Evolutionary conservation across 2,888 invertebrate species (phyloP), one percentile per base, ranked within the genome.

Genomic region (Aphidoletes aphidimyza): DNA sequence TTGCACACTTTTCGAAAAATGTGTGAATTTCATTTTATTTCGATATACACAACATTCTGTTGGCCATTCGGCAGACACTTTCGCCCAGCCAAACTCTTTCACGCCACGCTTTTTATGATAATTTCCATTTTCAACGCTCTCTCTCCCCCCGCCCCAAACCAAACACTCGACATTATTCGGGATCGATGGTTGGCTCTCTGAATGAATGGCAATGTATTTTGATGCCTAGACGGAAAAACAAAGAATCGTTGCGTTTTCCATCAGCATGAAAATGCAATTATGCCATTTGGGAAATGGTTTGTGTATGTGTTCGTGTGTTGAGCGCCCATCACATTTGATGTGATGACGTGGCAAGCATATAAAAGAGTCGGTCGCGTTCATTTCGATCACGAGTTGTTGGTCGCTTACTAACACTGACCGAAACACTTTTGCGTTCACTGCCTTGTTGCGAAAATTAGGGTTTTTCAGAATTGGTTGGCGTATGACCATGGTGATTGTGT

Each of bases 211-310:
- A 14, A 9, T 42, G 8, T 14, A 30, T 30, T 26, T 14, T 0
- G 14, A 11, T 30, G 26, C 69, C 69, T 69, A 69, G 22, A 54
- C n/a, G n/a, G n/a, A 54, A 54, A 54, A 26, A 11, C 30, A 69
- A 69, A 69, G 69, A 69, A 69, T 69, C 30, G 69, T 0, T 47
- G 47, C 26, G 3, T 11, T 42, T 30, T 69, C 34, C 69, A 69
- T 69, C 69, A 69, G 69, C 69, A 69, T 69, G 69, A 69, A 69
- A 69, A 69, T 69, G 69, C 69, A 69, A 69, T 69, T 69, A 69
- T 69, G 9, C 69, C 69, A 69, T 69, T 69, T 69, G 30, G 34
- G 30, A 69, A 69, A n/a, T 42, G 42, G 42, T 42, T 42, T 42
- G 42, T 42, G 14, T 42, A 14, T 42, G 42, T 42, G 6, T 42